Evolutionary conservation across 2,113 vertebrate genomes (phyloP), one percentile per base, ranked within the genome.

Genomic region (Microtus pennsylvanicus): DNA sequence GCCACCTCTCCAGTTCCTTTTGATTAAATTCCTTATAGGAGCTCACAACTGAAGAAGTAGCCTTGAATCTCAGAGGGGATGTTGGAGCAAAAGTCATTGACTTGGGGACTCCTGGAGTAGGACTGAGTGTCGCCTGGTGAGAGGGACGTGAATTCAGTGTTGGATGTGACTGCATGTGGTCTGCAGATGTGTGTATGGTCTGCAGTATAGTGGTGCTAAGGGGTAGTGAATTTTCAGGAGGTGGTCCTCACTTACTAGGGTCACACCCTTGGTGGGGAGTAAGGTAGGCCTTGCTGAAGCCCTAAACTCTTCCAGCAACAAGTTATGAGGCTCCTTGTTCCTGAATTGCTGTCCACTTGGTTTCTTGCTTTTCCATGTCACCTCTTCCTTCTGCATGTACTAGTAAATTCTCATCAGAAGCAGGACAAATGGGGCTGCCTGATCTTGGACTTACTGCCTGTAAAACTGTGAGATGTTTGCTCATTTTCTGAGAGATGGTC

Each of bases 241-340:
- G 4, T 55, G 1, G 33, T 3, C 16, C 4, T 50, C 21, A 38
- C 3, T 78, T 13, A 12, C n/a, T 5, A 30, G 19, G 2, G 5
- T 42, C 8, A 38, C 61, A 30, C 9, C 14, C 2, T 70, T 67
- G 16, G 13, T 72, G 76, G 1, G 30, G 22, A 58, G 50, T 19
- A 8, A 45, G 12, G 28, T 70, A 55, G 47, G n/a, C 7, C n/a
- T 47, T 47, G 47, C 58, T 52, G 75, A 55, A 93, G 3, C 12
- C 33, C 6, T 22, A 21, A 61, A 42, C 22, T 82, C 61, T 30
- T 10, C 1, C 24, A 38, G 67, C 22, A 81, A 65, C n/a, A 9
- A 22, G 17, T 7, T 28, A 35, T n/a, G n/a, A 50, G 38, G 10
- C 1, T 0, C 6, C 50, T 80, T 65, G 14, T 11, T 45, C 28